Percentiles rank a stretch among this genome's conserved stretches.
phyloP scores from a whole-genome alignment of 2,888 invertebrate species.

The Ametastegia equiseti region DNA sequence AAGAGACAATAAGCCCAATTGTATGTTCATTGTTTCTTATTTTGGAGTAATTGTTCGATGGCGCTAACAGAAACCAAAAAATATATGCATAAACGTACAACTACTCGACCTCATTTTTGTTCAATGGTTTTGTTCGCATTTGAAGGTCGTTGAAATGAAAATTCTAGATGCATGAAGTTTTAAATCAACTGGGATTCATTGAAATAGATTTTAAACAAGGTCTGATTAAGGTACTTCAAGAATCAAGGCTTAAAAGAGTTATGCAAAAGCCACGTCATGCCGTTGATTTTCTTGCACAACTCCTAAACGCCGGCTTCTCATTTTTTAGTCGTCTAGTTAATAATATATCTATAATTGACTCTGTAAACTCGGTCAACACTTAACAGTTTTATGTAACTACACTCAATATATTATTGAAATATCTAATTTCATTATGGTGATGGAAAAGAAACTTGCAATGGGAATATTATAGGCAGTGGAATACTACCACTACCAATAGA shows the following conservation, averaged over 20 bases:
- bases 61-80: not conserved
- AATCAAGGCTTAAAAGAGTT: not conserved
- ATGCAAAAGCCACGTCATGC: not conserved
- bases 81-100: not conserved
- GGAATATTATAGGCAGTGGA: not conserved
- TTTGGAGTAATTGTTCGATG: not conserved
- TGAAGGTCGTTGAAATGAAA: not conserved
- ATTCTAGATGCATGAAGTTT: not conserved
- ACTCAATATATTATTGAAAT: not conserved
- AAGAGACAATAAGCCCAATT: not conserved
- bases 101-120: not conserved
- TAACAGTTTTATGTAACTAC: not conserved
- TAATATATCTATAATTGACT: not conserved
- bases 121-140: not conserved
- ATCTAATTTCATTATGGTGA: not conserved
- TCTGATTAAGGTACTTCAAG: not conserved
- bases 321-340: not conserved
- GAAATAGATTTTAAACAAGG: not conserved
- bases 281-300: not conserved
- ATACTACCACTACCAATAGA: conserved; percentile 2
- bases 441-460: conserved; percentile 7
- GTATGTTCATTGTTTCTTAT: not conserved
- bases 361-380: not conserved
- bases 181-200: not conserved
- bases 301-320: not conserved